Evolutionary conservation across 2,797 vertebrate genomes (phyloP), one percentile per base, ranked within the genome.

Genomic region (Pterois miles): DNA sequence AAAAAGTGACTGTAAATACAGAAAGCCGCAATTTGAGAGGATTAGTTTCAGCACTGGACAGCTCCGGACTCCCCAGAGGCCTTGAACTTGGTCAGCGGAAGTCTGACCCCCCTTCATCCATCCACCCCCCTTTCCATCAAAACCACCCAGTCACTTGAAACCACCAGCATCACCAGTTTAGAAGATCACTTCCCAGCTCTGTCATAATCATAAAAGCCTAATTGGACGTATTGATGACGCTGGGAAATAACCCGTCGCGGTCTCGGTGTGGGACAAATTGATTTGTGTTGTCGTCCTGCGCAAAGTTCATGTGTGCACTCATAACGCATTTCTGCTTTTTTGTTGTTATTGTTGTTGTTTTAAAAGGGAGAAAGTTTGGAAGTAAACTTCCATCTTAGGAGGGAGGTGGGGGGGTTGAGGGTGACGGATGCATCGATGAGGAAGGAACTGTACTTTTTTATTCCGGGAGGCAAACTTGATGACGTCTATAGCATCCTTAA

Each of bases 401-500:
- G 91, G 10, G 46, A 64, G 50, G 92, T 1, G 82, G 91, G 89
- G 13, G 53, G 73, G 59, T 25, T 76, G 53, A 83, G 90, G 92
- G 86, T 95, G 96, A 96, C 95, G 94, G 95, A 95, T 96, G 96
- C 95, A 96, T 96, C 93, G 95, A 95, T 91, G 95, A 96, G 96
- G 96, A 96, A 97, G 95, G 93, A 96, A 96, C 95, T 96, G 96
- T 96, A 96, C 96, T 96, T 95, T 96, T 96, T 95, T 96, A 97
- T 97, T 98, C 97, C 98, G 96, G 97, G 96, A 99, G 98, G 97
- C 97, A 97, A 94, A 93, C 88, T 95, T 97, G 97, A 97, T 99
- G 98, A 99, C 98, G 98, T 99, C 97, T 97, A 95, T 97, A 96
- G 93, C 97, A 97, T 98, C 96, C 96, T 98, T 99, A 98, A 95